phyloP scores from a whole-genome alignment of 2,888 invertebrate genomes.

The Tachina grossa region DNA sequence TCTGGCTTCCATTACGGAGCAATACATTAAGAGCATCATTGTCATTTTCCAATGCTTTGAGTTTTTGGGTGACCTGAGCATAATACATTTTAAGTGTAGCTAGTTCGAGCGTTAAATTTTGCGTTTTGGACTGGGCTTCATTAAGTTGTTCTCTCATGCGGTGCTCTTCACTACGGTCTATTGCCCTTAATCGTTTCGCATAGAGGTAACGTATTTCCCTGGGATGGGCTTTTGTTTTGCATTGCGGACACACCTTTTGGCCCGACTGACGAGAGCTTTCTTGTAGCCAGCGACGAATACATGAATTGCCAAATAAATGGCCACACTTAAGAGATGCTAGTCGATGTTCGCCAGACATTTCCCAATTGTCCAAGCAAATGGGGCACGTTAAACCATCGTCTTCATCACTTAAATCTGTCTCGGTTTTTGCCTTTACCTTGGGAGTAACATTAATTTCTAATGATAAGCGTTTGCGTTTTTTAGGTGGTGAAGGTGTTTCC shows the following conservation, averaged over 20 bases:
- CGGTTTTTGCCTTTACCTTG: constrained; percentile 75
- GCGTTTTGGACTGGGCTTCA: constrained; percentile 84
- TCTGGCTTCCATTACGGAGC: constrained; percentile 67
- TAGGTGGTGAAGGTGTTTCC: constrained; percentile 77
- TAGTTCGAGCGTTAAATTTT: constrained; percentile 86
- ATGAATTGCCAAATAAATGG: constrained; percentile 93
- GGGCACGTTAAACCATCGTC: constrained; percentile 90
- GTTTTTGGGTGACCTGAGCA: constrained; percentile 74
- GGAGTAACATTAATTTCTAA: constrained; percentile 74
- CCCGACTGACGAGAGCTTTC: constrained; percentile 79
- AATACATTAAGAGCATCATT: constrained; percentile 76
- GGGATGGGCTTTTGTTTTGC: constrained; percentile 88
- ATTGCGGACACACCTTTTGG: constrained; percentile 91
- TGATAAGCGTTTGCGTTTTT: constrained; percentile 79
- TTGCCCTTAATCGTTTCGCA: constrained; percentile 88
- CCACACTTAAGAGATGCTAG: constrained; percentile 95
- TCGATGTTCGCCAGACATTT: constrained; percentile 92
- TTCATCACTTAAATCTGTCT: constrained; percentile 83
- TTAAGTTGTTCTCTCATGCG: constrained; percentile 86
- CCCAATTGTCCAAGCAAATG: constrained; percentile 95
- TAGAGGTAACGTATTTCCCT: constrained; percentile 91
- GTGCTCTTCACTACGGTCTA: constrained; percentile 91
- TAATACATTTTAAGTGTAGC: constrained; percentile 81
- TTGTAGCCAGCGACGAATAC: constrained; percentile 84
- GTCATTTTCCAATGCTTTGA: constrained; percentile 75